phyloP scores from a whole-genome alignment of 2,113 vertebrate species.

The Cacatua alba region DNA sequence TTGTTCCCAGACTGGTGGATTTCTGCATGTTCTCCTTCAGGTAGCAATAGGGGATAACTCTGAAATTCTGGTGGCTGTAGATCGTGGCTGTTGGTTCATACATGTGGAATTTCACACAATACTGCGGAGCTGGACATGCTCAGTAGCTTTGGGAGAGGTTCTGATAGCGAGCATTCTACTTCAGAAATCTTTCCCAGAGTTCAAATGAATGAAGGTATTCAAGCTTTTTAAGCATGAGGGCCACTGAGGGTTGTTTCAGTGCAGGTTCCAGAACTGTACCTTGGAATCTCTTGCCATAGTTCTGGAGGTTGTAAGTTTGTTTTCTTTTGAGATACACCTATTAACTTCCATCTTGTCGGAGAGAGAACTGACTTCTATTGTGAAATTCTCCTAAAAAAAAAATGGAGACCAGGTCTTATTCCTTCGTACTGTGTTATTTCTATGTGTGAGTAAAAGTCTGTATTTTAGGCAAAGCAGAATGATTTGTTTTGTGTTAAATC shows the following conservation, averaged over 20 bases:
- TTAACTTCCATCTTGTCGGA: background rate
- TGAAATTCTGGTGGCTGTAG: background rate
- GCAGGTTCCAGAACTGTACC: background rate
- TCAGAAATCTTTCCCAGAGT: background rate
- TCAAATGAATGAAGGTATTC: background rate
- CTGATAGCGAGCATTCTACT: background rate
- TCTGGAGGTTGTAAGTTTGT: background rate
- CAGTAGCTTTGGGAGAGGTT: background rate
- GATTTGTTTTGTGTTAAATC: background rate
- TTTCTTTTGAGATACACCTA: background rate
- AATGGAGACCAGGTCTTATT: background rate
- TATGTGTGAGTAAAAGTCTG: background rate
- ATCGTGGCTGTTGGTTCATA: background rate
- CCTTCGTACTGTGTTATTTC: background rate
- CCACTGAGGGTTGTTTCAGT: background rate
- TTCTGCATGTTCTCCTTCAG: background rate
- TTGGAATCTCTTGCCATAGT: background rate
- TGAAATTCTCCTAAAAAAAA: background rate
- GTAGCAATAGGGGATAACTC: background rate
- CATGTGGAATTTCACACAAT: background rate
- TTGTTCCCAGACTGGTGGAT: background rate
- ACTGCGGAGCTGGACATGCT: background rate
- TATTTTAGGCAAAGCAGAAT: background rate
- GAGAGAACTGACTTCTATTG: background rate
- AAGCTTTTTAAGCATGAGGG: background rate